A percentile compares a stretch with the other conserved stretches of the same genome.
These are phyloP conservation scores for Stegodyphus dumicola DNA, from an alignment of 1,140 invertebrate species.

Conservation along the genomic window DNA sequence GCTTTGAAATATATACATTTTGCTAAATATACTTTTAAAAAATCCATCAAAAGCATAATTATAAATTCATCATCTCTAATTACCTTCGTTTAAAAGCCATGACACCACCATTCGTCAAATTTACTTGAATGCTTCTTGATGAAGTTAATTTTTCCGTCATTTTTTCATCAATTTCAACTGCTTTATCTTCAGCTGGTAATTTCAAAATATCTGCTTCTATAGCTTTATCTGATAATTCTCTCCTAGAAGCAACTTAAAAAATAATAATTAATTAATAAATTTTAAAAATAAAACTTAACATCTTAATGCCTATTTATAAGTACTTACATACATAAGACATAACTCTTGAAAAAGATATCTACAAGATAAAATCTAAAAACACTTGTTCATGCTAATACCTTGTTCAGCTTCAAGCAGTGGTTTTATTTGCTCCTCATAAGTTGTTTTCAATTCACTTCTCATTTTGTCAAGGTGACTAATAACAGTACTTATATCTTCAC, in stretches of 20 bases:
- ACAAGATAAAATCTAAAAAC: too few species aligned
- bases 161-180: neutral
- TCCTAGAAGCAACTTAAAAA: constrained; percentile 5
- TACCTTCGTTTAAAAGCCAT: constrained; percentile 27
- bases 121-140: constrained; percentile 17
- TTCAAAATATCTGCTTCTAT: constrained; percentile 19
- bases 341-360: too few species aligned
- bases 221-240: constrained; percentile 10
- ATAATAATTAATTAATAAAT: neutral
- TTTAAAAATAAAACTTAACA: neutral
- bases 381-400: too few species aligned
- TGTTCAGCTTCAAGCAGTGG: constrained; percentile 11
- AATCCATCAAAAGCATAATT: too few species aligned
- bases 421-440: constrained; percentile 15
- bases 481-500: constrained; percentile 9
- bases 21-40: too few species aligned
- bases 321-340: too few species aligned
- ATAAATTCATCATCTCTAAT: too few species aligned
- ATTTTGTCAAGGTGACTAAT: constrained; percentile 18
- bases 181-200: constrained; percentile 37
- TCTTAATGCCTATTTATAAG: too few species aligned
- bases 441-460: neutral
- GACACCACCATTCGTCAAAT: constrained; percentile 19
- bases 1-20: too few species aligned
- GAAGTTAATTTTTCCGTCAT: neutral